These are phyloP conservation scores for Melieria crassipennis DNA, from an alignment of 2,888 invertebrate species.

Conservation along the genomic window DNA sequence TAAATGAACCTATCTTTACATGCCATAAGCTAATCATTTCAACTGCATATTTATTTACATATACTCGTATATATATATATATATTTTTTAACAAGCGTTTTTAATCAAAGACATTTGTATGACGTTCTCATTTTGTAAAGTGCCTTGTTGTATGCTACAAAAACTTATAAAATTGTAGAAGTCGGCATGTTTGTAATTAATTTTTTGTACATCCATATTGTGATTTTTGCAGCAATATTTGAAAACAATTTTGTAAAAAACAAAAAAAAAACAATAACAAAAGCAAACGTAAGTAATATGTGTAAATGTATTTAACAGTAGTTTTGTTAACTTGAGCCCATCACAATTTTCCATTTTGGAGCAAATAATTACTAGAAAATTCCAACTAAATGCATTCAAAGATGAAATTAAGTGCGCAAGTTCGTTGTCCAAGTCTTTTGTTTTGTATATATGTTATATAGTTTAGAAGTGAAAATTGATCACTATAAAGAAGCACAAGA, in stretches of 20 bases:
- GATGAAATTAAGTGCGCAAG: neutral
- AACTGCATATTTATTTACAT: neutral
- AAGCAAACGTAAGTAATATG: slow-evolving; percentile 3
- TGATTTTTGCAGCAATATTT: slow-evolving; percentile 10
- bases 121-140: neutral
- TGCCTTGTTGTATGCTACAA: slow-evolving; percentile 13
- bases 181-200: slow-evolving; percentile 14
- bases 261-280: neutral
- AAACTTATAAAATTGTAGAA: slow-evolving; percentile 9
- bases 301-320: slow-evolving; percentile 15
- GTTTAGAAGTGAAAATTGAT: too few relatives aligned
- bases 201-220: slow-evolving; percentile 8
- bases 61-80: slow-evolving; percentile 15
- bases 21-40: neutral
- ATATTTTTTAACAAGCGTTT: slow-evolving; percentile 61
- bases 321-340: slow-evolving; percentile 57
- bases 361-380: slow-evolving; percentile 33
- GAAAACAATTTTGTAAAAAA: neutral
- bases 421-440: slow-evolving; percentile 19
- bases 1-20: neutral
- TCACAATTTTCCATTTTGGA: slow-evolving; percentile 59
- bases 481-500: too few relatives aligned
- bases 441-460: neutral
- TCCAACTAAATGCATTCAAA: slow-evolving; percentile 19
- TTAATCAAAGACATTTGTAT: slow-evolving; percentile 61